Conservation (phyloP, 1,140 invertebrate genomes). For the Drosophila seguyi region DNA sequence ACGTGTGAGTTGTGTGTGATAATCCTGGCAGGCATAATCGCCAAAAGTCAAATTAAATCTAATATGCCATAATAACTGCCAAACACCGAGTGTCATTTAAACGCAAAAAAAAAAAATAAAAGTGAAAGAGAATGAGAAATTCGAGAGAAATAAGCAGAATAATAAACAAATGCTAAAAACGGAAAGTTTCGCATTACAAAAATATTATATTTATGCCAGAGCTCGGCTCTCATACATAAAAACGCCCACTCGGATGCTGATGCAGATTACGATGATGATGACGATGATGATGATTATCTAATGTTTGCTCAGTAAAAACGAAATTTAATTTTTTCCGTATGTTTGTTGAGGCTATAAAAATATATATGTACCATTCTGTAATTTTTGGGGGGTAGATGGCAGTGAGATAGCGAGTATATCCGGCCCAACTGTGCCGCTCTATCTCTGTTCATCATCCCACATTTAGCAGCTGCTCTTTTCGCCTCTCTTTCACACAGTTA, state of each 20-base stretch:
- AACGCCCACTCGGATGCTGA: constrained; percentile 20
- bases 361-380: constrained; percentile 38
- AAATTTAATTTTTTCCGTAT: constrained; percentile 60
- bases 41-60: constrained; percentile 64
- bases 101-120: background rate
- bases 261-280: constrained; percentile 7
- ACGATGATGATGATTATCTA: constrained; percentile 66
- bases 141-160: constrained; percentile 15
- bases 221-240: constrained; percentile 21
- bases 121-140: background rate
- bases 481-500: constrained; percentile 36
- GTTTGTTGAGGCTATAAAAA: constrained; percentile 74
- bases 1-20: constrained; percentile 8
- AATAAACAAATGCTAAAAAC: constrained; percentile 39
- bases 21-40: constrained; percentile 30
- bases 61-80: constrained; percentile 66
- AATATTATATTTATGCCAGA: constrained; percentile 25
- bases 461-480: constrained; percentile 41
- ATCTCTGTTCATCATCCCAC: constrained; percentile 25
- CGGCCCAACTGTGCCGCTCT: constrained; percentile 37
- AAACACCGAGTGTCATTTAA: constrained; percentile 37
- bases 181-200: constrained; percentile 62
- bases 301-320: constrained; percentile 78
- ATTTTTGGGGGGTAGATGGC: constrained; percentile 18
- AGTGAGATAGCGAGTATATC: constrained; percentile 16